Evolutionary conservation across 2,113 vertebrate genomes (phyloP), one percentile per base, ranked within the genome.

Genomic region (Catharus fuscescens): DNA sequence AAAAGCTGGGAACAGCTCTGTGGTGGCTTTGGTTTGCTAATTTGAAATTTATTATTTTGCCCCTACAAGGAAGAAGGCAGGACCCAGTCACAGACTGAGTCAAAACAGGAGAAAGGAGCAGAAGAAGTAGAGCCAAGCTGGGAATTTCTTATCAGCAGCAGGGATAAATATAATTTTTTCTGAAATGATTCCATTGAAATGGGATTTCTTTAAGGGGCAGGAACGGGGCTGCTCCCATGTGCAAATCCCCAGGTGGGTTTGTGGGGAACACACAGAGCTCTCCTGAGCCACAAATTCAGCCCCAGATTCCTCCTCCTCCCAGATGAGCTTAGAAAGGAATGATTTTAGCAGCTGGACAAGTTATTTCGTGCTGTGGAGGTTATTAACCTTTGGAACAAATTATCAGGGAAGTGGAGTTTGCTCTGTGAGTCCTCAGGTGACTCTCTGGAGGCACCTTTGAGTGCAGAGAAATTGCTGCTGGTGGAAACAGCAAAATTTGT

Each of bases 191-290:
- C 38, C 6, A 36, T 54, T 44, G 25, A 44, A 44, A 34, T 5
- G 20, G 9, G 7, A 8, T 54, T 85, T 50, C 1, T 0, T 3
- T 14, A 64, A 74, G 73, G 69, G 56, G 20, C 9, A 24, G 48
- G 54, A 53, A 18, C 0, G 6, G 64, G 62, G 52, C 36, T 12
- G 4, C 21, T 36, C 2, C 45, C 9, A 17, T 0, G 8, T 2
- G 11, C 5, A 8, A 44, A 64, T 17, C 47, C 42, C 72, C 56
- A 8, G 2, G 0, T 2, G 71, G 21, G 38, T 69, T 40, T 32
- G 57, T 10, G 67, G 67, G 4, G 17, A 24, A 6, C 25, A 3
- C 5, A 2, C 32, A 9, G 7, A 25, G 62, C 11, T 5, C 10
- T 17, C 64, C 47, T 32, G 64, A 69, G 47, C 34, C 66, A 25